Percentiles rank a stretch among this genome's conserved stretches.
These are phyloP conservation scores for Chloropsis hardwickii DNA, from an alignment of 2,113 vertebrate genomes.

Conservation along the genomic window DNA sequence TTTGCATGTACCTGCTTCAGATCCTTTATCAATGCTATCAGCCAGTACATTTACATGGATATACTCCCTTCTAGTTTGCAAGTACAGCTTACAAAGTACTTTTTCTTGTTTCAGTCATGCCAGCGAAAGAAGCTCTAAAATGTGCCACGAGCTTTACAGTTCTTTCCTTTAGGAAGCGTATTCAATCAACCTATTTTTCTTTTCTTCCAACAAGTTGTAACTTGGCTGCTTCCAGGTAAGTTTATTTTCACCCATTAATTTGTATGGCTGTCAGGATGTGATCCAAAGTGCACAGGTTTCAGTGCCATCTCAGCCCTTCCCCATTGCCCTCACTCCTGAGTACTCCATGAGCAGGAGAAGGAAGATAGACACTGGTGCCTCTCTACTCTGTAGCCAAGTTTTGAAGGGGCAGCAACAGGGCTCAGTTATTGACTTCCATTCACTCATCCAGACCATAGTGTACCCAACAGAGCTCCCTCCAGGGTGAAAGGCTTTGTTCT, in stretches of 20 bases:
- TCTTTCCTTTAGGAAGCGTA: background rate
- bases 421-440: background rate
- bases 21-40: background rate
- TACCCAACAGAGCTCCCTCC: background rate
- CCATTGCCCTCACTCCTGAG: background rate
- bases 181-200: background rate
- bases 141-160: fast-evolving
- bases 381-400: background rate
- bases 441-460: background rate
- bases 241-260: background rate
- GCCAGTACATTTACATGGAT: background rate
- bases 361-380: background rate
- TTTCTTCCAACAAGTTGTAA: background rate
- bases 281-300: background rate
- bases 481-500: background rate
- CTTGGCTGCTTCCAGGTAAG: background rate
- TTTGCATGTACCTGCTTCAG: background rate
- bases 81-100: background rate
- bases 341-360: background rate
- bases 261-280: background rate
- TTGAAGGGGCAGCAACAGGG: background rate
- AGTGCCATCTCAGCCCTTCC: background rate
- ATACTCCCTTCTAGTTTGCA: background rate
- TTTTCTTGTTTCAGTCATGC: background rate
- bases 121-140: background rate